Base-by-base conservation (phyloP, 2,113 vertebrate species). In the Falcunculus frontatus region DNA sequence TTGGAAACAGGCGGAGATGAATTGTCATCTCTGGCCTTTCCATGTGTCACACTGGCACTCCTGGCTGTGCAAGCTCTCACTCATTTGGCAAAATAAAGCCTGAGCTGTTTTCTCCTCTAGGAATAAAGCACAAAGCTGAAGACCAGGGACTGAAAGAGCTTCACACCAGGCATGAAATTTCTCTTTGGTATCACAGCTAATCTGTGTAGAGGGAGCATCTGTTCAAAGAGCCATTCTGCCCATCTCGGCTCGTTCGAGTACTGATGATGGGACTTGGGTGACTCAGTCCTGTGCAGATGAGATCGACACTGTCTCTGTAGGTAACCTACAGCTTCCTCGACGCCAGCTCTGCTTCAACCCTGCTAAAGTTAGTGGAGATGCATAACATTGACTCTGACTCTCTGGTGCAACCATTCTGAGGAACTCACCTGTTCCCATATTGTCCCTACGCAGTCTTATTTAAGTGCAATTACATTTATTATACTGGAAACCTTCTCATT, bases 61-160 rank as follows among this genome's bases (percentile, higher is more conserved):
- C 27, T 3, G 1, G 41, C 44, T 84, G 44, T 12, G 37, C 32
- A n/a, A 95, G 20, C n/a, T n/a, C 73, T 84, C 56, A 35, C 32
- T 7, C 7, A 7, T 78, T 79, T 74, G 64, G 47, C 39, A 82
- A 82, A 84, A 92, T n/a, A 90, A 95, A 89, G 39, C 75, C 77
- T 39, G 46, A 89, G 55, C 60, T 47, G 33, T 62, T 94, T 86
- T 64, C 49, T 65, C 65, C 41, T 79, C 82, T 55, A 70, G n/a
- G 85, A 96, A 87, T 77, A 93, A 64, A 93, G 49, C 29, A 73
- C 30, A 89, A 80, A 89, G 85, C n/a, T 65, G 90, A 94, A 91
- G 86, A 92, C 57, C 78, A 81, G 32, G 32, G 11, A 49, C 0
- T 55, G 65, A 68, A 91, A 84, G 19, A 87, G 60, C 60, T 50